Evolutionary conservation across 2,113 vertebrate species (phyloP).

Genomic region (Rutilus rutilus): DNA sequence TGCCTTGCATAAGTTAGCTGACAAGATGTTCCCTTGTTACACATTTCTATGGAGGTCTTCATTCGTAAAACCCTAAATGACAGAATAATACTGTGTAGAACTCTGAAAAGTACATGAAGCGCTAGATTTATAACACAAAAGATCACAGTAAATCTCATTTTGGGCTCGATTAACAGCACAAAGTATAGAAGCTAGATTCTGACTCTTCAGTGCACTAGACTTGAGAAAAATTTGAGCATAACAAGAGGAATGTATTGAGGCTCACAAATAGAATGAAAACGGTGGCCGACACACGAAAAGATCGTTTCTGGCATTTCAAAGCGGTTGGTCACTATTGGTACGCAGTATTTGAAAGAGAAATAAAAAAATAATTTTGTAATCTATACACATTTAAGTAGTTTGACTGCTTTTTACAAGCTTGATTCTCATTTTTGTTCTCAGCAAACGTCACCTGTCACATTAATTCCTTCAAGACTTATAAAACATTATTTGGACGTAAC

Average conservation of each 20-base stretch:
- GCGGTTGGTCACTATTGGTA: not conserved
- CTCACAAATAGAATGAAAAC: not conserved
- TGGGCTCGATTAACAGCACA: constrained; percentile 32
- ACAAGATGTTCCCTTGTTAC: constrained; percentile 7
- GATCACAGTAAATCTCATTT: constrained; percentile 28
- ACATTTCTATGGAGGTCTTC: not conserved
- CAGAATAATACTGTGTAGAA: constrained; percentile 29
- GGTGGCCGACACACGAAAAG: not conserved
- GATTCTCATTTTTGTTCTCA: constrained; percentile 15
- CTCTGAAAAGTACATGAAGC: not conserved
- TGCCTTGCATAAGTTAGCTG: not conserved
- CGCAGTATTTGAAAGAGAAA: constrained; percentile 1
- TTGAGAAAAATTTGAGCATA: not conserved
- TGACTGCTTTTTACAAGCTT: constrained; percentile 8
- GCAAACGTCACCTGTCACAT: not conserved
- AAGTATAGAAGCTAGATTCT: not conserved
- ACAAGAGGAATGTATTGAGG: constrained; percentile 34
- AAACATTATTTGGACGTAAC: constrained; percentile 14
- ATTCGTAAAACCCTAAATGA: not conserved
- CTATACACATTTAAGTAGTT: constrained; percentile 23
- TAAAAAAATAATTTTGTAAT: constrained; percentile 31
- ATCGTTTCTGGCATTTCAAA: not conserved
- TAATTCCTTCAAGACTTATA: constrained; percentile 20
- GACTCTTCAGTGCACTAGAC: not conserved
- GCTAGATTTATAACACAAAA: constrained; percentile 11